Evolutionary conservation across 2,888 invertebrate genomes (phyloP), one percentile per base, ranked within the genome.

Genomic region (Ectemnius continuus): DNA sequence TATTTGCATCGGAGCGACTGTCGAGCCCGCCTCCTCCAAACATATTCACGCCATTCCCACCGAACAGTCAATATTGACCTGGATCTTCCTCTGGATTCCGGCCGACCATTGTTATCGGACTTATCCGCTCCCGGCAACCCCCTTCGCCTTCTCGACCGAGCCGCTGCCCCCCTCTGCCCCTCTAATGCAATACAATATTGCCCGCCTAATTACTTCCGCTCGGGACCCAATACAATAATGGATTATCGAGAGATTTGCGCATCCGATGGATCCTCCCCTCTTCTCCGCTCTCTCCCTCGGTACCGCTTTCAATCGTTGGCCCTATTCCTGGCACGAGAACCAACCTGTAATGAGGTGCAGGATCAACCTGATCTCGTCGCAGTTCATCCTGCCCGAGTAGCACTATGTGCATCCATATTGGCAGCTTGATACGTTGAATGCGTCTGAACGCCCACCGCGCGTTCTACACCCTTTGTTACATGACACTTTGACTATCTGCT

Each of bases 1-100:
- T 73, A 75, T 80, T 75, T 78, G 78, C 75, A 70, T 75, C 60
- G 61, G 61, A 28, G 56, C 58, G 46, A 23, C 14, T 14, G 23
- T 64, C 57, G 60, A 14, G 26, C 28, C 26, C n/a, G 8, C n/a
- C n/a, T 11, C 14, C 18, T 58, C 72, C 59, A 66, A 48, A 56
- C 47, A 61, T 66, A 58, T 28, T 23, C 69, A 28, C 70, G 20
- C 61, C 62, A 59, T 60, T 59, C 57, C 61, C 18, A 61, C 58
- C 16, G 36, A 36, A 13, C n/a, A 52, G 52, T 16, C 16, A 73
- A 64, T 68, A 60, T 73, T 60, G 52, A 14, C 47, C 63, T 60
- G 52, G 52, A 52, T 16, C 18, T 52, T n/a, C 14, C 52, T 52
- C 18, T 14, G 13, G 18, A 16, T n/a, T 13, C 52, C 52, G 16